Evolutionary conservation across 2,113 vertebrate genomes (phyloP).

Genomic region (Ochotona curzoniae): DNA sequence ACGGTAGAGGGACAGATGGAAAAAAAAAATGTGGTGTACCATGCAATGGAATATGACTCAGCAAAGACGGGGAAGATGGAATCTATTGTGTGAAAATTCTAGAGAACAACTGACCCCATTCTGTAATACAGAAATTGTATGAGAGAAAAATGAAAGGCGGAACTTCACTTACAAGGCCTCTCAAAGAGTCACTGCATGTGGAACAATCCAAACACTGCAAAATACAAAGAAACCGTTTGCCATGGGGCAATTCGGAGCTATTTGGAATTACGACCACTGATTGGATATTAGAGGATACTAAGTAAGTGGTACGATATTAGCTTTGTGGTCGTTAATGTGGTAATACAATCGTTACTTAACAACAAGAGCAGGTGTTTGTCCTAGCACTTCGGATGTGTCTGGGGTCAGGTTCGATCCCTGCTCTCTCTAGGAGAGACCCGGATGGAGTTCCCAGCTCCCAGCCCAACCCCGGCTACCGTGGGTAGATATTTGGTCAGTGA

Average conservation of each 20-base stretch:
- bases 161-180: background rate
- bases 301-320: background rate
- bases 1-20: background rate
- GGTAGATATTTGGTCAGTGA: too few relatives aligned
- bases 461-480: too few relatives aligned
- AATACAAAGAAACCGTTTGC: constrained; percentile 20
- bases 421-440: too few relatives aligned
- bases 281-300: background rate
- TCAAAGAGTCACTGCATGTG: background rate
- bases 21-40: background rate
- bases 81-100: background rate
- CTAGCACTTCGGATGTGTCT: too few relatives aligned
- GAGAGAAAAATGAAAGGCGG: background rate
- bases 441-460: too few relatives aligned
- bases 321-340: background rate
- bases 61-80: background rate
- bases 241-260: background rate
- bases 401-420: too few relatives aligned
- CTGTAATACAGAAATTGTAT: background rate
- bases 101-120: background rate
- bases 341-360: background rate
- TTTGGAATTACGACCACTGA: background rate
- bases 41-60: background rate
- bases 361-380: too few relatives aligned
- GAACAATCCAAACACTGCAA: background rate